Evolutionary conservation across 1,140 invertebrate genomes (phyloP), one percentile per base, ranked within the genome.

Genomic region (Sarcophaga peregrina): DNA sequence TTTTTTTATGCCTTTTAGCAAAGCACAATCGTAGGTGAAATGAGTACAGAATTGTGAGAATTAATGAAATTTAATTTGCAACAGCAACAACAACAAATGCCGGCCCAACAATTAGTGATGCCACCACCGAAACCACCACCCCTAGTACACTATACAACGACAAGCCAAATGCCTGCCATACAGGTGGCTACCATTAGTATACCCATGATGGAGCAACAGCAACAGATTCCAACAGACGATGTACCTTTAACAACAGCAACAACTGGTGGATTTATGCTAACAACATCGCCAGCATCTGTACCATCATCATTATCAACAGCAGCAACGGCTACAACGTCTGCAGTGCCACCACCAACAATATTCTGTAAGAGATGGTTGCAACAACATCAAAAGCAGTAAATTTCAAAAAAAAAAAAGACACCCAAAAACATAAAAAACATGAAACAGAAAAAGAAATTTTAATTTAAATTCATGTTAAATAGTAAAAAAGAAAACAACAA

Each of bases 11-110:
- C 80, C 85, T 37, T 73, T 82, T 75, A 86, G 15, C 86, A 90
- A 89, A 87, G 87, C 89, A 85, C 89, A 90, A 89, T 90, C 87
- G 89, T 90, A 85, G 90, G 89, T 85, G 89, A 90, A 90, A 90
- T 90, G 89, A 90, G 89, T 86, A 90, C 89, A 87, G 89, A 90
- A 87, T 90, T 90, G 87, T 90, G 89, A 89, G 87, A 89, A 88
- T 89, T 89, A 89, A 87, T 87, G 87, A 89, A 89, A 88, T 89
- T 89, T 88, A 89, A 89, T 89, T 87, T 89, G 87, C 87, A 89
- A 88, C 87, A 89, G 86, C 88, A 86, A 86, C 82, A 82, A 82
- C 75, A 68, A 8, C 75, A 68, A 8, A 68, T 68, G 50, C 75
- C 75, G 47, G 75, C 75, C 10, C 75, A 48, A 78, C 75, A 78